Evolutionary conservation across 2,797 vertebrate species (phyloP).

Genomic region (Dallia pectoralis): DNA sequence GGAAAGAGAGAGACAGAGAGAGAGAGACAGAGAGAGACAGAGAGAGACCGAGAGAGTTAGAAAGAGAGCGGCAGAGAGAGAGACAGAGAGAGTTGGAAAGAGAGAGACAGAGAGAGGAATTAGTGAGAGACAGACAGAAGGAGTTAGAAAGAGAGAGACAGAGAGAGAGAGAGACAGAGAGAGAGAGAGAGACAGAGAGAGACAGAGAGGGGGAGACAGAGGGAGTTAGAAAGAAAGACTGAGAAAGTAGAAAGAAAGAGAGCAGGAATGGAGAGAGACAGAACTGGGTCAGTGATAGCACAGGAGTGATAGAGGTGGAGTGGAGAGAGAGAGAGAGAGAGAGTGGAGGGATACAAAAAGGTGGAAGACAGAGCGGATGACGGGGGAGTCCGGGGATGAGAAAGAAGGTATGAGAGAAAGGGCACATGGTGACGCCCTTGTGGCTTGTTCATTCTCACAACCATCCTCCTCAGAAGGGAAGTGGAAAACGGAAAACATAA

Average conservation of each 20-base stretch:
- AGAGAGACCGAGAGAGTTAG: slow-evolving; percentile 3
- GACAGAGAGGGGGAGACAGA: too few species aligned
- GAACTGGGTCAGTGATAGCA: too few species aligned
- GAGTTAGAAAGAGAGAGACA: slow-evolving; percentile 9
- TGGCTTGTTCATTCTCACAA: slow-evolving; percentile 38
- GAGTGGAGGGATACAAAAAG: too few species aligned
- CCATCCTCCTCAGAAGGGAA: slow-evolving; percentile 38
- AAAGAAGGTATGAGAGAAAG: slow-evolving; percentile 40
- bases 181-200: too few species aligned
- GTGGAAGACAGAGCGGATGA: too few species aligned
- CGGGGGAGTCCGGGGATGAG: too few species aligned
- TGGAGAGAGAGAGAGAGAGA: slow-evolving; percentile 13
- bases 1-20: neutral
- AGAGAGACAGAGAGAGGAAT: neutral
- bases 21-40: slow-evolving; percentile 4
- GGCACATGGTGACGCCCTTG: slow-evolving; percentile 63
- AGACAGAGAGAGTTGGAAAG: neutral
- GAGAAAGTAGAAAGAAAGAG: too few species aligned
- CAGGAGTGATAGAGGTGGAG: too few species aligned
- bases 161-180: too few species aligned
- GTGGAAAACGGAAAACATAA: slow-evolving; percentile 38
- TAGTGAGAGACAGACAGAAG: neutral
- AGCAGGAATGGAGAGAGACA: too few species aligned
- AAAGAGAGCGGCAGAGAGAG: slow-evolving; percentile 2
- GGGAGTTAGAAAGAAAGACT: too few species aligned